A percentile compares a stretch with the other conserved stretches of the same genome.
Evolutionary conservation across 2,797 vertebrate species (phyloP).

Genomic region (Danio tinwini): DNA sequence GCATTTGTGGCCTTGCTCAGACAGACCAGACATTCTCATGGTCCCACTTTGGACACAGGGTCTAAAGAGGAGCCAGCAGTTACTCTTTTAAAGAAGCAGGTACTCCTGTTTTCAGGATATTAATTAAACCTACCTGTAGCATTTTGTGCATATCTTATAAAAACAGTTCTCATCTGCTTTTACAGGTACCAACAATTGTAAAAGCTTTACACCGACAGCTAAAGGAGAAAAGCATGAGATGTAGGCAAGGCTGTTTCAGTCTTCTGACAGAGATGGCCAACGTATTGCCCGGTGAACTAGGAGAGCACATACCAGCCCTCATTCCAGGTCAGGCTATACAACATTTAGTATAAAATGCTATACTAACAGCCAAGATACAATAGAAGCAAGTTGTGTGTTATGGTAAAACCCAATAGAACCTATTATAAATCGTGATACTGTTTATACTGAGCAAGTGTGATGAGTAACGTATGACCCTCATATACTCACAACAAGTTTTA

Average conservation of each 20-base stretch:
- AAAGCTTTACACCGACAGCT: conserved; percentile 90
- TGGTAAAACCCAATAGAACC: background rate
- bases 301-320: conserved; percentile 85
- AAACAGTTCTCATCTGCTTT: conserved; percentile 4
- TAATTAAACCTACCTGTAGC: background rate
- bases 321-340: conserved; percentile 81
- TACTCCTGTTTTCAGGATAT: conserved; percentile 48
- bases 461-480: background rate
- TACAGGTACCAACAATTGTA: conserved; percentile 86
- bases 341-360: background rate
- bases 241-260: conserved; percentile 90
- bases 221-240: conserved; percentile 88
- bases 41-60: conserved; percentile 63
- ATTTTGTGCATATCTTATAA: background rate
- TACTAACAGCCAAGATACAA: background rate
- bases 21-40: conserved; percentile 80
- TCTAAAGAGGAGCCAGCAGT: conserved; percentile 78
- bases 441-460: background rate
- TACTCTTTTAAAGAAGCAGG: conserved; percentile 85
- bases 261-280: conserved; percentile 87
- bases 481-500: too few species aligned
- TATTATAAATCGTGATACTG: background rate
- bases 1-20: conserved; percentile 87
- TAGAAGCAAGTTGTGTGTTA: background rate
- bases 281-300: conserved; percentile 86